Conservation (phyloP, 1,140 invertebrate genomes). For the Cotesia typhae region DNA sequence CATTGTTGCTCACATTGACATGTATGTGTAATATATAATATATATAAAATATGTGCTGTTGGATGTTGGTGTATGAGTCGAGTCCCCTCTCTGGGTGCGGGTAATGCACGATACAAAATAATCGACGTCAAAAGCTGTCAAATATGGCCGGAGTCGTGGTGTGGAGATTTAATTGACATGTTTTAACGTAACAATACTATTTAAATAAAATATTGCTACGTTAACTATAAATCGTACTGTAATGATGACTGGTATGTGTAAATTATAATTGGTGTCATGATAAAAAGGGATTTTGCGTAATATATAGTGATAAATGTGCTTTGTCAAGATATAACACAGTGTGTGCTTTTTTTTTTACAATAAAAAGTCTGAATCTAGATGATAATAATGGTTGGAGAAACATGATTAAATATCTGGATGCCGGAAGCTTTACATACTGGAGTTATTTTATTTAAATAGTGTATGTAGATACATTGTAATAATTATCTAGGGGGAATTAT, state of each 20-base stretch:
- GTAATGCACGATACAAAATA: conserved; percentile 24
- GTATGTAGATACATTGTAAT: background rate
- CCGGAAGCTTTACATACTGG: conserved; percentile 17
- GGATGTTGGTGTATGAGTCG: too few relatives aligned
- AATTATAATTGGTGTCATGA: background rate
- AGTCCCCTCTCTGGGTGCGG: background rate
- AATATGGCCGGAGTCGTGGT: conserved; percentile 27
- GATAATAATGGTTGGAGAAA: conserved; percentile 5
- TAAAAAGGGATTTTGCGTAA: background rate
- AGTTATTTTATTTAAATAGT: background rate
- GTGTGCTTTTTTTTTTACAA: too few relatives aligned
- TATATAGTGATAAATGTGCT: too few relatives aligned
- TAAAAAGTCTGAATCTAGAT: background rate
- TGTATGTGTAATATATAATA: too few relatives aligned
- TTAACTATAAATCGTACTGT: background rate
- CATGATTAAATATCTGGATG: conserved; percentile 18
- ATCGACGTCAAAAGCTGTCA: conserved; percentile 24
- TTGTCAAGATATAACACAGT: conserved; percentile 1
- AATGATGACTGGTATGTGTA: background rate
- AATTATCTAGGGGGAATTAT: background rate
- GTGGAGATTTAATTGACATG: conserved; percentile 23
- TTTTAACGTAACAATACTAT: background rate
- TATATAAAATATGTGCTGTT: too few relatives aligned
- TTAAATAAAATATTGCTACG: background rate
- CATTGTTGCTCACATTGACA: too few relatives aligned